Conservation (phyloP, 2,797 vertebrate genomes). For the Enteromius unitaeniatus region DNA sequence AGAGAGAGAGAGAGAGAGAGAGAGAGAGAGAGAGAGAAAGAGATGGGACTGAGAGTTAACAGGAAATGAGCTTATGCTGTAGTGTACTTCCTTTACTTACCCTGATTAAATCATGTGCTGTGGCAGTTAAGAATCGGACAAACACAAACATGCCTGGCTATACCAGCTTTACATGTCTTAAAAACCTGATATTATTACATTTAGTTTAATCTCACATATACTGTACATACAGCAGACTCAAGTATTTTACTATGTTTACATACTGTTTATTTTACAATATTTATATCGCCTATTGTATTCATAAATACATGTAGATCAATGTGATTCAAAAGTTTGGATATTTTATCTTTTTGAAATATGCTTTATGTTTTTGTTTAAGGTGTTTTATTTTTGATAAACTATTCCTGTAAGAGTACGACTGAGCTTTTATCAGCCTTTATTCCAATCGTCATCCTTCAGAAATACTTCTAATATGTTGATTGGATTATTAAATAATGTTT, state of each 20-base stretch:
- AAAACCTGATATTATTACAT: neutral
- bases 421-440: neutral
- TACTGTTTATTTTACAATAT: neutral
- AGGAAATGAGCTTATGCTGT: slow-evolving; percentile 48
- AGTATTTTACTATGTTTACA: neutral
- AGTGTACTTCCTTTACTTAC: slow-evolving; percentile 55
- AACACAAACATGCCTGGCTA: slow-evolving; percentile 41
- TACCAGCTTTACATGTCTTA: neutral
- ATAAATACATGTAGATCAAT: neutral
- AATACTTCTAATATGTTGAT: neutral
- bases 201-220: neutral
- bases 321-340: neutral
- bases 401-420: neutral
- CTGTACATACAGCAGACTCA: neutral
- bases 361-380: neutral
- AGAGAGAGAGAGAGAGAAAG: slow-evolving; percentile 30
- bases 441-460: neutral
- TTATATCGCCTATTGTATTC: neutral
- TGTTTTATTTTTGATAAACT: neutral
- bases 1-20: too few species aligned
- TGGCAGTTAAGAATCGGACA: slow-evolving; percentile 32
- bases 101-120: slow-evolving; percentile 42
- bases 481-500: neutral
- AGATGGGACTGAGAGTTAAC: slow-evolving; percentile 24
- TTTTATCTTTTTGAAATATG: neutral